phyloP scores from a whole-genome alignment of 2,113 vertebrate genomes.

The Rhinichthys klamathensis region DNA sequence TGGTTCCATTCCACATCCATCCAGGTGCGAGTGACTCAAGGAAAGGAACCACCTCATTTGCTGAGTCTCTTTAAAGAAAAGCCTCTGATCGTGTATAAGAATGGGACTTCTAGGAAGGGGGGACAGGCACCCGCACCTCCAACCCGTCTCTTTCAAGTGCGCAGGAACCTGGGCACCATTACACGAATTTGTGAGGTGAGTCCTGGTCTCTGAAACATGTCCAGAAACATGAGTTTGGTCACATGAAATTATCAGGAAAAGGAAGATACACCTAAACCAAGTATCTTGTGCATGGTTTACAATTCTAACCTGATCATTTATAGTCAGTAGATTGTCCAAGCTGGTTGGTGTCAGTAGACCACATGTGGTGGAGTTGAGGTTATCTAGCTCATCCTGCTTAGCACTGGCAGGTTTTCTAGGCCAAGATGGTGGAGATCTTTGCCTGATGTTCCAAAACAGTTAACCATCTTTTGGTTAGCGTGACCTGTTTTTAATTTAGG shows the following conservation, averaged over 20 bases:
- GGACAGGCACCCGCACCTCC: constrained; percentile 73
- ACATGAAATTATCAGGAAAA: not conserved
- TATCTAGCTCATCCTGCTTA: not conserved
- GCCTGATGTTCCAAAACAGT: not conserved
- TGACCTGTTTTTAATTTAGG: not conserved
- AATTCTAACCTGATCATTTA: not conserved
- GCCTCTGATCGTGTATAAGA: constrained; percentile 86
- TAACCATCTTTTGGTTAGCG: not conserved
- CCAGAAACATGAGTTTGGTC: not conserved
- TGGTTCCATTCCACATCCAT: not conserved
- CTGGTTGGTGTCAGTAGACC: not conserved
- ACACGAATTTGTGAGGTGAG: constrained; percentile 89
- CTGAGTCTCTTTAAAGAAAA: constrained; percentile 88
- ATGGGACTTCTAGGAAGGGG: constrained; percentile 83
- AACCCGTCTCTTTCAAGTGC: constrained; percentile 85
- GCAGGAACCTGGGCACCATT: constrained; percentile 82
- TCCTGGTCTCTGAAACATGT: not conserved
- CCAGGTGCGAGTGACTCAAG: constrained; percentile 88
- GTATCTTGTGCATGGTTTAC: no score
- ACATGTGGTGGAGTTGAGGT: not conserved
- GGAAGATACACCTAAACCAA: not conserved
- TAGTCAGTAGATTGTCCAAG: not conserved
- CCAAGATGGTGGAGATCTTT: not conserved
- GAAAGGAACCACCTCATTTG: constrained; percentile 89
- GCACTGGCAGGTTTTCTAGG: not conserved